Percentiles rank a stretch among this genome's conserved stretches.
phyloP scores from a whole-genome alignment of 2,113 vertebrate species.

The Scatophagus argus region DNA sequence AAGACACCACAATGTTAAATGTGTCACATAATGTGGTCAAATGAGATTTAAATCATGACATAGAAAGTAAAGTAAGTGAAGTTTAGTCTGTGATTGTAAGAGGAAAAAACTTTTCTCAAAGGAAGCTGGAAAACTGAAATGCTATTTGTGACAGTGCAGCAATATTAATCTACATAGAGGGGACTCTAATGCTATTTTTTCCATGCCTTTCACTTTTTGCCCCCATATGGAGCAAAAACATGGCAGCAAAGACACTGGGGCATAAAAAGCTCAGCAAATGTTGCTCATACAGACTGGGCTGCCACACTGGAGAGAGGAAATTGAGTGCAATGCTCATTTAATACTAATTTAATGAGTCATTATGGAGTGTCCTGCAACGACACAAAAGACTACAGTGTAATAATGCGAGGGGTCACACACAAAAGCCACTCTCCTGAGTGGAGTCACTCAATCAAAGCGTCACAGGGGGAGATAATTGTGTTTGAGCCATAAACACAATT shows the following conservation, averaged over 20 bases:
- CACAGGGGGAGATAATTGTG: constrained; percentile 57
- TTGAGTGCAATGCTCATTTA: constrained; percentile 32
- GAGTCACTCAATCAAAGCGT: constrained; percentile 63
- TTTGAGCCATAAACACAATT: constrained; percentile 72
- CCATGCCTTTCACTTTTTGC: constrained; percentile 17
- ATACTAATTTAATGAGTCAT: constrained; percentile 51
- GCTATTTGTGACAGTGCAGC: constrained; percentile 1
- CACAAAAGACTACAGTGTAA: constrained; percentile 29
- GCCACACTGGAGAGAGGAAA: constrained; percentile 6
- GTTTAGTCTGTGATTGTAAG: not conserved
- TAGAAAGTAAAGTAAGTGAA: not conserved
- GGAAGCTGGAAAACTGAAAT: not conserved
- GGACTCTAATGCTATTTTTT: constrained; percentile 29
- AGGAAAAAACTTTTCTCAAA: not conserved
- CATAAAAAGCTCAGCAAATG: constrained; percentile 26
- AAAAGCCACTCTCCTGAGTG: constrained; percentile 34
- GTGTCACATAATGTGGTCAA: not conserved
- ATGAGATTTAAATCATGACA: not conserved
- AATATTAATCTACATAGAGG: constrained; percentile 22
- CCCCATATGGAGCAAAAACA: constrained; percentile 22
- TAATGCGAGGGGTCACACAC: constrained; percentile 43
- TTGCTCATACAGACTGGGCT: not conserved
- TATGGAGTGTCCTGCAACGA: not conserved
- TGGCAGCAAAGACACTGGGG: not conserved
- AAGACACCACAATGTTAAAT: not conserved